phyloP scores from a whole-genome alignment of 1,140 invertebrate genomes.

The Ridgeia piscesae region DNA sequence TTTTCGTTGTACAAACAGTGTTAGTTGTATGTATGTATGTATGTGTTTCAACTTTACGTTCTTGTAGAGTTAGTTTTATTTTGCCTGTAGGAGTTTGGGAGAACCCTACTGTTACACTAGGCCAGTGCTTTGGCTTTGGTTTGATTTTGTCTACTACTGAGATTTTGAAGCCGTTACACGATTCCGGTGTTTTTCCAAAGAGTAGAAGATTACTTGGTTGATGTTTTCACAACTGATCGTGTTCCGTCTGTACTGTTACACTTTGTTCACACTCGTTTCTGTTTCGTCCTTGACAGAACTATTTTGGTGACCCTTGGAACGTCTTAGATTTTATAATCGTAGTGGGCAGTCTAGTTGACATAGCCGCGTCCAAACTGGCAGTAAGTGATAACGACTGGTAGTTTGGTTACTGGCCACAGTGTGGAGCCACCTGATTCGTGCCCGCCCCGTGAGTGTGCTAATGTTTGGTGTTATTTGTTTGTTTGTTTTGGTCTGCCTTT shows the following conservation, averaged over 20 bases:
- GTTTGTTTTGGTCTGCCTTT: neutral
- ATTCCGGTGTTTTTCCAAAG: neutral
- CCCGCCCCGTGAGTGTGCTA: neutral
- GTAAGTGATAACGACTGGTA: conserved; percentile 23
- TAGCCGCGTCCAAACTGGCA: conserved; percentile 86
- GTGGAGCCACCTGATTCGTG: neutral
- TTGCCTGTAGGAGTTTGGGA: neutral
- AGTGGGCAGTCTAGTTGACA: conserved; percentile 97
- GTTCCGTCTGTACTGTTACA: neutral
- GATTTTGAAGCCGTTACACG: neutral
- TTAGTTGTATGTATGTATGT: neutral
- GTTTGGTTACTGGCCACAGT: neutral
- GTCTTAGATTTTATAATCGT: conserved; percentile 99
- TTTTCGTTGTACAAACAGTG: conserved; percentile 12
- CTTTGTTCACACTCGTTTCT: neutral
- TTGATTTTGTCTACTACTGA: neutral
- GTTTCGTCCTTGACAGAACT: conserved; percentile 72
- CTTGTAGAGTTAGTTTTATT: neutral
- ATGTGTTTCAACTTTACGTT: neutral
- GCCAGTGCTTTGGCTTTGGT: neutral
- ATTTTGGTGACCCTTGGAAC: conserved; percentile 99
- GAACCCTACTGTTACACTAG: neutral
- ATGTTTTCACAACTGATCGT: neutral
- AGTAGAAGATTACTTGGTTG: neutral
- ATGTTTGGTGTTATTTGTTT: neutral